Base-by-base conservation (phyloP, 2,797 vertebrate genomes). In the Peromyscus attwateri region DNA sequence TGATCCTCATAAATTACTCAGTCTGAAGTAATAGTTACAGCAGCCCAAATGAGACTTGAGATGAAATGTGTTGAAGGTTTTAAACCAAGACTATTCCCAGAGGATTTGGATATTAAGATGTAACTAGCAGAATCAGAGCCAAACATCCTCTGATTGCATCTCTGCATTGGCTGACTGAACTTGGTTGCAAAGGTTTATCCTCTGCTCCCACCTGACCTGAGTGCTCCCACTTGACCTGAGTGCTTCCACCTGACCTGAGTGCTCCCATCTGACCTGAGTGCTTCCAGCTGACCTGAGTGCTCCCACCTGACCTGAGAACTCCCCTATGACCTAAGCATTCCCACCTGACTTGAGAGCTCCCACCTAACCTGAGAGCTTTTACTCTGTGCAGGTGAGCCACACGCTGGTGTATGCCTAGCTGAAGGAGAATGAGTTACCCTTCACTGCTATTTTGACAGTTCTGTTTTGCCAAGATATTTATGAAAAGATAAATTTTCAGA, bases 381-480 rank as follows among this genome's bases (percentile, higher is more conserved):
- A 73, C 88, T 87, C 31, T 83, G 29, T 62, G 75, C 71, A 73
- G 14, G 13, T 84, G 75, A 83, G 49, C 85, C 49, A 82, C 29
- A 27, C 37, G 55, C 46, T 49, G 29, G 40, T 34, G 23, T 27
- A 75, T 49, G 49, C 34, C 55, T 21, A 70, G 16, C 57, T 75
- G 95, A 95, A 87, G 95, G 8, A 68, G 82, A 92, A 89, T 91
- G 64, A 91, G 73, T 52, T 70, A 1, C 82, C 89, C 90, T 97
- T 92, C 96, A 64, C 46, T 87, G 64, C 64, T 70, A 10, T 27
- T 87, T 80, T 9, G 90, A 82, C 14, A 64, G 79, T 89, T 79
- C 92, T 97, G 77, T 96, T 95, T 8, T 93, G 98, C 91, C 96
- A 89, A 96, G 96, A 96, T 94, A 87, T 91, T 96, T 92, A 95